Conservation (phyloP, 2,113 vertebrate species). For the Phalacrocorax brasilianus region DNA sequence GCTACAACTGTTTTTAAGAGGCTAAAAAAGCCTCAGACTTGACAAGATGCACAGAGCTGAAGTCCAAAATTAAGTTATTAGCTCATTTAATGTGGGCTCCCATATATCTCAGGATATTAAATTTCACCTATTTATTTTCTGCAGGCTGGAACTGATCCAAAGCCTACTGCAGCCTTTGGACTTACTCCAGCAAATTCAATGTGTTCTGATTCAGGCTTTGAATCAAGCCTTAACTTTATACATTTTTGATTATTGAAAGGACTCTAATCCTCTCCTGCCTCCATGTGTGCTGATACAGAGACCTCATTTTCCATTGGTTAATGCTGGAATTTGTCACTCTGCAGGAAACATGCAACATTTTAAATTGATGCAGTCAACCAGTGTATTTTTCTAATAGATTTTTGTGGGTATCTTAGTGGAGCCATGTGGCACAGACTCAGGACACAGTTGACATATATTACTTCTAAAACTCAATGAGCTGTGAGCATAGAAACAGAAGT, state of each 20-base stretch:
- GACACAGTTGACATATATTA: background rate
- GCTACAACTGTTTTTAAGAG: background rate
- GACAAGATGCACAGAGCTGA: background rate
- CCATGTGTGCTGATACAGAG: conserved; percentile 34
- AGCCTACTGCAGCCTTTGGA: conserved; percentile 4
- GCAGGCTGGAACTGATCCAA: conserved; percentile 26
- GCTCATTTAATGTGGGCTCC: background rate
- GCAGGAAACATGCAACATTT: background rate
- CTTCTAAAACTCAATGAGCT: background rate
- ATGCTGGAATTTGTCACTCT: background rate
- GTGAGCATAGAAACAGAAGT: background rate
- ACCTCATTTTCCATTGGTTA: background rate
- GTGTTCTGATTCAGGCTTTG: conserved; percentile 29
- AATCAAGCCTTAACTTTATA: conserved; percentile 28
- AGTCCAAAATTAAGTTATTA: background rate
- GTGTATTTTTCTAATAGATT: background rate
- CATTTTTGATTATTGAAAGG: conserved; percentile 49
- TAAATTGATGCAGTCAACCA: background rate
- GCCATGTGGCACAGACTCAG: background rate
- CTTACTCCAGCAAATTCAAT: conserved; percentile 26
- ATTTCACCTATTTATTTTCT: conserved; percentile 16
- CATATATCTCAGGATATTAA: background rate
- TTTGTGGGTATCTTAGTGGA: background rate
- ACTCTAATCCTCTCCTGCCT: conserved; percentile 36
- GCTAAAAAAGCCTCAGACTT: background rate